Evolutionary conservation across 2,888 invertebrate species (phyloP).

Genomic region (Apoda limacodes): DNA sequence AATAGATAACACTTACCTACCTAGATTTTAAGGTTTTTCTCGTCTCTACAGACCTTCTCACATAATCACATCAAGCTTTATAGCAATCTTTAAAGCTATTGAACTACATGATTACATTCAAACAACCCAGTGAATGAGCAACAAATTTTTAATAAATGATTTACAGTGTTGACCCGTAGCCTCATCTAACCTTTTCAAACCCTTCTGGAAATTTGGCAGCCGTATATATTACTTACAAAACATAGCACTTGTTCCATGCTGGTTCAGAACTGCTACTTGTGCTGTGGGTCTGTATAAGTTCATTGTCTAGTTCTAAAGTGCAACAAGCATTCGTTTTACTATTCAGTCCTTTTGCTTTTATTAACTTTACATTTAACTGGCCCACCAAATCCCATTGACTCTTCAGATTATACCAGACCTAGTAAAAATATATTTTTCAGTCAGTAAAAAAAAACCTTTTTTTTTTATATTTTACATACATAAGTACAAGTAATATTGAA

Average conservation of each 20-base stretch:
- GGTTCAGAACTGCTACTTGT: slow-evolving; percentile 31
- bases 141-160: too few relatives aligned
- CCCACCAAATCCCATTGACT: slow-evolving; percentile 39
- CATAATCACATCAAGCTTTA: too few relatives aligned
- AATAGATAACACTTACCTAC: too few relatives aligned
- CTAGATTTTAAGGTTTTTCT: too few relatives aligned
- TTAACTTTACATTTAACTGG: slow-evolving; percentile 41
- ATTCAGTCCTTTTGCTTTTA: slow-evolving; percentile 40
- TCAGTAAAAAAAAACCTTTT: neutral
- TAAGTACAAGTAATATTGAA: slow-evolving; percentile 9
- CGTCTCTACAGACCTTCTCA: too few relatives aligned
- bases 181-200: too few relatives aligned
- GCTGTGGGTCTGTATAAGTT: slow-evolving; percentile 43
- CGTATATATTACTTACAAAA: slow-evolving; percentile 38
- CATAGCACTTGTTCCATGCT: slow-evolving; percentile 46
- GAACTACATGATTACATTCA: too few relatives aligned
- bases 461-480: neutral
- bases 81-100: too few relatives aligned
- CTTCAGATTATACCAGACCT: slow-evolving; percentile 34
- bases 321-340: slow-evolving; percentile 45
- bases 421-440: slow-evolving; percentile 12
- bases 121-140: too few relatives aligned
- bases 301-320: slow-evolving; percentile 48
- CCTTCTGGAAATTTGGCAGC: too few relatives aligned
- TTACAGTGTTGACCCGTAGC: too few relatives aligned